These are phyloP conservation scores for Stenodema calcarata DNA, from an alignment of 2,888 invertebrate genomes.

Conservation along the genomic window DNA sequence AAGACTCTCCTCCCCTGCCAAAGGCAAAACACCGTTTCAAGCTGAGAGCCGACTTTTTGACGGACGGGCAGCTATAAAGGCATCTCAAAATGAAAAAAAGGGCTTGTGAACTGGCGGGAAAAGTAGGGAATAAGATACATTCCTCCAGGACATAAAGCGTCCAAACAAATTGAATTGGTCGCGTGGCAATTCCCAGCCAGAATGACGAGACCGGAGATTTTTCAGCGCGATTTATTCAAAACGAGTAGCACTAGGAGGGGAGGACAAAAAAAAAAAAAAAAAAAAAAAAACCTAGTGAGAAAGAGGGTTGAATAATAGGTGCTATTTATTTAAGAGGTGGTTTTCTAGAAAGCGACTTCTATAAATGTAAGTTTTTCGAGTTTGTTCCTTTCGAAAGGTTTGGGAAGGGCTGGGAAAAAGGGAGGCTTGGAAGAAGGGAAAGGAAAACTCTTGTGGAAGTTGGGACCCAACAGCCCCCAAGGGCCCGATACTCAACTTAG, in stretches of 20 bases:
- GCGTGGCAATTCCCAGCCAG: constrained; percentile 16
- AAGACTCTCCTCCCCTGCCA: neutral
- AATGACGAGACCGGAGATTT: neutral
- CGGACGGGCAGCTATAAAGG: neutral
- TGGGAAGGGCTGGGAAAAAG: constrained; percentile 45
- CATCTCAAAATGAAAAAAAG: neutral
- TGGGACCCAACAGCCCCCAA: constrained; percentile 45
- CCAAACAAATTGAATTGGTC: constrained; percentile 35
- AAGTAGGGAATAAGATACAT: neutral
- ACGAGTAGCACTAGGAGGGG: neutral
- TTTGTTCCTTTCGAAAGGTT: constrained; percentile 39
- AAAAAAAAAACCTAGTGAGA: constrained; percentile 8
- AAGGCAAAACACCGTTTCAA: neutral
- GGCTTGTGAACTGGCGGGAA: neutral
- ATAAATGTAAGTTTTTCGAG: constrained; percentile 57
- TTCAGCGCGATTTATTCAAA: constrained; percentile 30
- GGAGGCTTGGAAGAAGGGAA: constrained; percentile 39
- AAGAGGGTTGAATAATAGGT: constrained; percentile 55
- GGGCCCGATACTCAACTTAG: constrained; percentile 51
- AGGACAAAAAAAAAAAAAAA: neutral
- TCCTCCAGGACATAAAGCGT: neutral
- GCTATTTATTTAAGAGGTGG: constrained; percentile 58
- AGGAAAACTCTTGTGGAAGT: constrained; percentile 54
- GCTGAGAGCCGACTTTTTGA: neutral
- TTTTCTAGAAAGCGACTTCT: constrained; percentile 56